A percentile compares a stretch with the other conserved stretches of the same genome.
Conservation (phyloP, 2,888 invertebrate species). For the Schrankia costaestrigalis region DNA sequence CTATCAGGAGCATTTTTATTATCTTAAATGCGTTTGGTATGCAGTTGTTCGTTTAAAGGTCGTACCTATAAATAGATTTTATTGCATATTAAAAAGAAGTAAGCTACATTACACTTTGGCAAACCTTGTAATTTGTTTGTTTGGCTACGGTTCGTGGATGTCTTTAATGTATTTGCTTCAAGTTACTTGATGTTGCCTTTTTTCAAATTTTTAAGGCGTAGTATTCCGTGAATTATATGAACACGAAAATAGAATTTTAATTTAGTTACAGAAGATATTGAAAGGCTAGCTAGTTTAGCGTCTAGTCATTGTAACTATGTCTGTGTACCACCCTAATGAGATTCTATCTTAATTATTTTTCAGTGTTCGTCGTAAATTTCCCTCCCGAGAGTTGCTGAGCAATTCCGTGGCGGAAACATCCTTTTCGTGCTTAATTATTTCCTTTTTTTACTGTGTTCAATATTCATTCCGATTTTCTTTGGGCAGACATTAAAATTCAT, state of each 20-base stretch:
- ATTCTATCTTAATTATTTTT: constrained; percentile 67
- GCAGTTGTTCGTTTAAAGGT: constrained; percentile 24
- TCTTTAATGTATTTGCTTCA: too few species aligned
- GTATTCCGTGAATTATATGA: too few species aligned
- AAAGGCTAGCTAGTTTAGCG: not conserved
- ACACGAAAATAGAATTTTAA: too few species aligned
- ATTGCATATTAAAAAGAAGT: constrained; percentile 27
- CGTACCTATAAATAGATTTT: constrained; percentile 23
- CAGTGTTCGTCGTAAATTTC: constrained; percentile 59
- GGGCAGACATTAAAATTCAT: constrained; percentile 73
- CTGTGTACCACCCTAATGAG: constrained; percentile 50
- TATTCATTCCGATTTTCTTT: constrained; percentile 69
- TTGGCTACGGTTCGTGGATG: too few species aligned
- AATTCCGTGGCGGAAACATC: constrained; percentile 60
- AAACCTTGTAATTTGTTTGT: too few species aligned
- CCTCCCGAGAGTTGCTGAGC: constrained; percentile 49
- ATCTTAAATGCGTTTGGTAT: constrained; percentile 30
- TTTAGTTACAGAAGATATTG: not conserved
- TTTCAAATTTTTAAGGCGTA: too few species aligned
- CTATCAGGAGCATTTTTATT: constrained; percentile 27
- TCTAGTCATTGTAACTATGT: constrained; percentile 14
- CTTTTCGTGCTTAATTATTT: constrained; percentile 65
- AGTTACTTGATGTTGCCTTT: too few species aligned
- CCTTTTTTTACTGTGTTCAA: constrained; percentile 66
- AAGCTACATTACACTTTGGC: too few species aligned